Base-by-base conservation (phyloP, 2,113 vertebrate species). In the Panthera uncia region DNA sequence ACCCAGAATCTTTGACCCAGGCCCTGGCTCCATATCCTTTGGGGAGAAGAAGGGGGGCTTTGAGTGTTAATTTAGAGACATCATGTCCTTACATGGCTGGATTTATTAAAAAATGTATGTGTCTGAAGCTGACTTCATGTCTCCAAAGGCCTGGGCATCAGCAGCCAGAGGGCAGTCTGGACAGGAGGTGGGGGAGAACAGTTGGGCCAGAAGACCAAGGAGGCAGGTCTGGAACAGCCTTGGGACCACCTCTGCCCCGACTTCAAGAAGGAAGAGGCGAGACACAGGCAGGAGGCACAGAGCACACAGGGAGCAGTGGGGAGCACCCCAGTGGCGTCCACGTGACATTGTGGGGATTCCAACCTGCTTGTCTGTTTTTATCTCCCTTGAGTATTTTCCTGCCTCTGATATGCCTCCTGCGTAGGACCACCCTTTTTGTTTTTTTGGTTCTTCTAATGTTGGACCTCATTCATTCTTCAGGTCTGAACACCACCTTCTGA, bases 41-140 rank as follows among this genome's bases (percentile, higher is more conserved):
- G 41, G 93, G 94, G 55, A 69, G 29, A 45, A 48, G 23, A 21
- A 7, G 66, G 18, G 41, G 4, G 15, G 14, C 25, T 89, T 50
- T 13, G 68, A 78, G 69, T 85, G 85, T 92, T 94, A 90, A 66
- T 80, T 89, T 61, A 94, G 57, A 71, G 85, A 31, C 1, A 0
- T 2, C 31, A 91, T 86, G 71, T 84, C 95, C 97, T 97, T 98
- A 97, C 52, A 95, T 55, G 91, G 91, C 66, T 16, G 91, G 14
- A 38, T 41, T 90, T 89, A 45, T 74, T 29, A 1, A 81, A 93
- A 90, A 86, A 74, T 29, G n/a, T 50, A 65, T 71, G 66, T 65
- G 76, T 16, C 38, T 36, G 4, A 16, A 55, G 95, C 69, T 52
- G 21, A 52, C 69, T 50, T 66, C 61, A 36, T 29, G 29, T 41